Base-by-base conservation (phyloP, 2,113 vertebrate species). In the Sinocyclocheilus rhinocerous region DNA sequence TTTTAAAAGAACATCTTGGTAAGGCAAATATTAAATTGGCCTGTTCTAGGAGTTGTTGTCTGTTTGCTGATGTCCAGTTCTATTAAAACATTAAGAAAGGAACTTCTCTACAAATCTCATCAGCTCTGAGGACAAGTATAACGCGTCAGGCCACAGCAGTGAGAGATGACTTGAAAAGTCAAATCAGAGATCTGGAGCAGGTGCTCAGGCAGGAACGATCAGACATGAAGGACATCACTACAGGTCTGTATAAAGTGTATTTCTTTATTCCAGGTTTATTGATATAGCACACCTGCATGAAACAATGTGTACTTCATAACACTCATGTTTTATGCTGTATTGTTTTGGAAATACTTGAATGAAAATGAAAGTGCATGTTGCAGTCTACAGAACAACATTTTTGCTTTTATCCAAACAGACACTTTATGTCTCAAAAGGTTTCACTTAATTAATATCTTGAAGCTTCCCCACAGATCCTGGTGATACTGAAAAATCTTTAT, bases 1-100 rank as follows among this genome's bases (percentile, higher is more conserved):
- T 94, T 39, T 92, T 94, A 1, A 92, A 90, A 85, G 93, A 96
- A 83, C 92, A 86, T 20, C 86, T 95, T 13, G 93, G 94, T 96
- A 79, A 81, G 86, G 15, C 42, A 36, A 33, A 81, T 18, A 26
- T 65, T 65, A 2, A 18, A 15, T 45, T 16, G n/a, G 7, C 4
- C 22, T 4, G 55, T 13, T 78, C 18, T 22, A 7, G 10, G 2
- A 33, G 48, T 80, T 81, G 48, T 36, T 33, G 4, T 52, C 6
- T 69, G 11, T n/a, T 33, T 26, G n/a, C 0, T 84, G 13, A 45
- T 24, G 72, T 50, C 24, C 12, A 48, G 1, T 50, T 76, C 6
- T 48, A 50, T 24, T 50, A 15, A 76, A 76, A 48, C 42, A 76
- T 42, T n/a, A n/a, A 42, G 36, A 72, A 22, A 73, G 36, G 36